A percentile compares a stretch with the other conserved stretches of the same genome.
Evolutionary conservation across 2,888 invertebrate species (phyloP).

Genomic region (Orthosia gothica): DNA sequence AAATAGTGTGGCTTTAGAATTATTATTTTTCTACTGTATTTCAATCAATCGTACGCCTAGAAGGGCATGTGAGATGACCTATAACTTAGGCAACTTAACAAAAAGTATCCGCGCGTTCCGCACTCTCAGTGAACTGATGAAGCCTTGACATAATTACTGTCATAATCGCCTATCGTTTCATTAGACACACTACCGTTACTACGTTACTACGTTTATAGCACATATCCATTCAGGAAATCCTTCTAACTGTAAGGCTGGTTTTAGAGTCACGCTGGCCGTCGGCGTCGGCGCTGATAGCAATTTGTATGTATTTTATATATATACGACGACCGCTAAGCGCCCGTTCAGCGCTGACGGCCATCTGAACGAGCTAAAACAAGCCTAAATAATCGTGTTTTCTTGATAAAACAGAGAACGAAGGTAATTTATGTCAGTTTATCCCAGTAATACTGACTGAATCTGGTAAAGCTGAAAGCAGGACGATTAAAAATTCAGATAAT

Average conservation of each 20-base stretch:
- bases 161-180: constrained; percentile 25
- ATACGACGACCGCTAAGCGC: too few relatives aligned
- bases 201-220: constrained; percentile 16
- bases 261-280: too few relatives aligned
- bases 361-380: too few relatives aligned
- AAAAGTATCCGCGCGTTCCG: constrained; percentile 30
- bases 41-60: not conserved
- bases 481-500: not conserved
- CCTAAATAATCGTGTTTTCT: not conserved
- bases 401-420: constrained; percentile 13
- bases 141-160: constrained; percentile 47
- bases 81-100: constrained; percentile 16
- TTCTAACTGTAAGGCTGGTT: not conserved
- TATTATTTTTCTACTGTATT: not conserved
- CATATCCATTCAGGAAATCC: constrained; percentile 31
- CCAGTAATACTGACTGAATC: constrained; percentile 1
- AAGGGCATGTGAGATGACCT: constrained; percentile 17
- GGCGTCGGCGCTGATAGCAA: too few relatives aligned
- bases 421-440: not conserved
- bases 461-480: not conserved
- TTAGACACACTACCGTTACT: constrained; percentile 22
- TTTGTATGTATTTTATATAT: too few relatives aligned
- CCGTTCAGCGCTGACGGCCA: too few relatives aligned
- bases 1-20: too few relatives aligned
- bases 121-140: constrained; percentile 11